Conservation (phyloP, 2,797 vertebrate genomes). For the Pampus argenteus region DNA sequence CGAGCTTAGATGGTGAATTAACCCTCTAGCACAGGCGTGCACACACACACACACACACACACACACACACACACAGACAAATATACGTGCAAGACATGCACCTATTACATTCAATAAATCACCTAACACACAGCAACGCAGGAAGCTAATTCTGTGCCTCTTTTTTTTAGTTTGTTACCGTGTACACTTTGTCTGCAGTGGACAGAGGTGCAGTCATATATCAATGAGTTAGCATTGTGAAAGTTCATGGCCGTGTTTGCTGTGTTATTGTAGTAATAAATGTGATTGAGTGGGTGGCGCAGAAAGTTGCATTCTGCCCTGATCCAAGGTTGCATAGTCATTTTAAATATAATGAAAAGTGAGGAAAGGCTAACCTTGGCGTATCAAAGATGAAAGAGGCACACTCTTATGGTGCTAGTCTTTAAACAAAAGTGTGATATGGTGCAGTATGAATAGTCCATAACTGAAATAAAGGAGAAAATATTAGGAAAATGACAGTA, state of each 20-base stretch:
- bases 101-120: constrained; percentile 55
- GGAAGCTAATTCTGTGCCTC: constrained; percentile 7
- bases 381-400: constrained; percentile 51
- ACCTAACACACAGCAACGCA: not conserved
- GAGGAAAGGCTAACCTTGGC: constrained; percentile 64
- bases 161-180: constrained; percentile 24
- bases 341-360: constrained; percentile 68
- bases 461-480: constrained; percentile 16
- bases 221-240: constrained; percentile 61
- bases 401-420: constrained; percentile 28
- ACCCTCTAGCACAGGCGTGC: constrained; percentile 26
- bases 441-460: not conserved
- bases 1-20: constrained; percentile 46
- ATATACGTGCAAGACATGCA: constrained; percentile 18
- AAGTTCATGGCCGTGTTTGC: constrained; percentile 70
- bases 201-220: constrained; percentile 44
- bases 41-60: constrained; percentile 31
- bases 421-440: constrained; percentile 28
- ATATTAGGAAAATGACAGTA: not conserved
- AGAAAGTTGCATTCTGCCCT: constrained; percentile 52
- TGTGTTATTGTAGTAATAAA: constrained; percentile 68
- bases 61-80: constrained; percentile 7
- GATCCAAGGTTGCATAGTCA: constrained; percentile 71
- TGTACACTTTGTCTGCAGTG: constrained; percentile 16
- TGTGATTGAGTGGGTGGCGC: constrained; percentile 56